A percentile compares a stretch with the other conserved stretches of the same genome.
Evolutionary conservation across 2,888 invertebrate species (phyloP).

Genomic region (Masnerella sp.): DNA sequence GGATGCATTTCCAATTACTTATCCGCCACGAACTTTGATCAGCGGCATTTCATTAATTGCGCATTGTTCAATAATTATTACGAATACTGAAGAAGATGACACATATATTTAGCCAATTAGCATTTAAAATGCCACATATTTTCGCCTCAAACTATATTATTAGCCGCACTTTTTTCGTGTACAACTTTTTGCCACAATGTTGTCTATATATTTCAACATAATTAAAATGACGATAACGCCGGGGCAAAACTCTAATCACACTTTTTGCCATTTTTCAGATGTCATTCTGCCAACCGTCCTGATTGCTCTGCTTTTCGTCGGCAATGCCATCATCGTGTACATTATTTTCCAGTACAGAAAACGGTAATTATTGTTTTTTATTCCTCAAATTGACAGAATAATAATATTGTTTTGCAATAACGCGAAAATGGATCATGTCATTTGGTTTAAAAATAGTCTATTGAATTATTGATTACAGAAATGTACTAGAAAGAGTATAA

Average conservation of each 20-base stretch:
- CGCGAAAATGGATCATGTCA: too few species aligned
- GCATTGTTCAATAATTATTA: constrained; percentile 26
- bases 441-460: too few species aligned
- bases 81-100: constrained; percentile 31
- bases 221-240: too few species aligned
- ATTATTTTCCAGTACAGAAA: constrained; percentile 86
- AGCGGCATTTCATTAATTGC: constrained; percentile 19
- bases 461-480: too few species aligned
- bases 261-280: constrained; percentile 78
- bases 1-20: constrained; percentile 21
- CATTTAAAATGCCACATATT: constrained; percentile 1
- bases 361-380: constrained; percentile 78
- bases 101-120: constrained; percentile 30
- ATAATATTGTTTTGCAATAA: too few species aligned
- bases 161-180: neutral
- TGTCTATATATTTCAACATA: too few species aligned
- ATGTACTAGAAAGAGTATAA: too few species aligned
- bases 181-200: too few species aligned
- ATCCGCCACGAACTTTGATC: constrained; percentile 33
- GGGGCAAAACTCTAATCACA: neutral
- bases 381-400: constrained; percentile 30
- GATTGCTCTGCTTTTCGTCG: constrained; percentile 84
- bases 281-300: constrained; percentile 85
- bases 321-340: constrained; percentile 86
- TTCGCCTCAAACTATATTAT: neutral